phyloP scores from a whole-genome alignment of 2,113 vertebrate genomes.

The Aldabrachelys gigantea region DNA sequence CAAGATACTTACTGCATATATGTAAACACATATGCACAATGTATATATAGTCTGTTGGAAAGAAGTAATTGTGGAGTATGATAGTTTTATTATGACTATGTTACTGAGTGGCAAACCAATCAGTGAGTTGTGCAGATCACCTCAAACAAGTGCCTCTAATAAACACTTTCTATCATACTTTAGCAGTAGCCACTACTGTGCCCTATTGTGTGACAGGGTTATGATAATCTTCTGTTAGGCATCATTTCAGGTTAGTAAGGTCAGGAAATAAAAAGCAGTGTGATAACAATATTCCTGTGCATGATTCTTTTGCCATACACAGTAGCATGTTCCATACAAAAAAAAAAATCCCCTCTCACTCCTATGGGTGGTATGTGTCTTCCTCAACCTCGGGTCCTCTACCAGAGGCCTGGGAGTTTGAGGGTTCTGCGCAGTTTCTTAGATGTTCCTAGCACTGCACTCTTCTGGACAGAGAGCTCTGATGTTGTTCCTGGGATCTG shows the following conservation, averaged over 20 bases:
- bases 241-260: background rate
- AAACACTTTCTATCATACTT: background rate
- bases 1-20: background rate
- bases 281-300: background rate
- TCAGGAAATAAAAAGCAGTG: background rate
- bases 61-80: background rate
- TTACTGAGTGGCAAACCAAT: background rate
- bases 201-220: rapidly evolving
- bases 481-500: too few relatives aligned
- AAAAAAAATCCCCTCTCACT: too few relatives aligned
- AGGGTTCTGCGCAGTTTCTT: too few relatives aligned
- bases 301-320: background rate
- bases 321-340: too few relatives aligned
- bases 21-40: rapidly evolving
- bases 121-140: background rate
- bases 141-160: background rate
- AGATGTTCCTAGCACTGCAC: too few relatives aligned
- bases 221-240: background rate
- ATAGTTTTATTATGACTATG: background rate
- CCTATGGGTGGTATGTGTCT: too few relatives aligned
- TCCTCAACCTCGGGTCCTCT: too few relatives aligned
- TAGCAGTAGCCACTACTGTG: rapidly evolving
- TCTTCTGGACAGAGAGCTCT: too few relatives aligned
- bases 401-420: too few relatives aligned
- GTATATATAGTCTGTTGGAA: background rate